Base-by-base conservation (phyloP, 2,888 invertebrate species). In the Eupithecia subfuscata region DNA sequence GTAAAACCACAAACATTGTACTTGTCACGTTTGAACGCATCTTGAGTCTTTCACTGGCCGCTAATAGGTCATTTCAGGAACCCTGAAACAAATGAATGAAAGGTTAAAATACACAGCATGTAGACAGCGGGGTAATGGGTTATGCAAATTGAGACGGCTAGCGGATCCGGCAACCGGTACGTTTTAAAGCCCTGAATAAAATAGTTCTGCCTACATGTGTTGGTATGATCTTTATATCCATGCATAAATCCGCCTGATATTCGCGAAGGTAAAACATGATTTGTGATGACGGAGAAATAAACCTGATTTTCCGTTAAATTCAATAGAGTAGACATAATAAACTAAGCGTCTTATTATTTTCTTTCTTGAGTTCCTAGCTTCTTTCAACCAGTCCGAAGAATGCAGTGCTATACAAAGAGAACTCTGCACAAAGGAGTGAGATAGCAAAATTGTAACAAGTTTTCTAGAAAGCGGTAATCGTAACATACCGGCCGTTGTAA, bases 1-100 rank as follows among this genome's bases (percentile, higher is more conserved):
- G 81, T 77, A 93, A 80, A 76, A 89, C 84, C 71, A 89, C 60
- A 64, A 90, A 87, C 91, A 92, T 93, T 78, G 89, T 90, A 75
- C 81, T 76, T 45, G 80, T 71, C 73, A 75, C 84, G 78, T 81
- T 82, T 74, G 75, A 79, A 80, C 78, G 81, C 84, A 82, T 85
- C 78, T 81, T 81, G 43, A 67, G 56, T 77, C 78, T 73, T 71
- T 69, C 70, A 69, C 43, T 68, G 75, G 67, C 40, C 71, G 75
- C 75, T 82, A 80, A 74, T 75, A 72, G 63, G 40, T 76, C 82
- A 82, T 82, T 77, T 75, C 70, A 68, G 67, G 56, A 69, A 80
- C 78, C 81, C 87, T 87, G 87, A 68, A 87, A 87, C 82, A 78
- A 84, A 76, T 67, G 60, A 78, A 79, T 74, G 9, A 30, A 60